Evolutionary conservation across 2,888 invertebrate species (phyloP).

Genomic region (Venusia cambrica): DNA sequence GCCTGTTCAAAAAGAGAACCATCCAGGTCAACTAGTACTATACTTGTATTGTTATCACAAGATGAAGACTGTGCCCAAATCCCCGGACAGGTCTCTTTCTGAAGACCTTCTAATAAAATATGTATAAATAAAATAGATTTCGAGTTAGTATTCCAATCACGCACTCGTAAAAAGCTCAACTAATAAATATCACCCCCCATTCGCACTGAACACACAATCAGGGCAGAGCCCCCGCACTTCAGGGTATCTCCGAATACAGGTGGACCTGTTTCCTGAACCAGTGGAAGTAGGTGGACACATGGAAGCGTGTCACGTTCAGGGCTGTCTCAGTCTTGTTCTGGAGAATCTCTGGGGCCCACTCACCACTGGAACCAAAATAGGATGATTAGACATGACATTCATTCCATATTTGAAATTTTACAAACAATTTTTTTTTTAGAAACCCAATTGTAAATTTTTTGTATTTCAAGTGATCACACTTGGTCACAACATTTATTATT

Average conservation of each 20-base stretch:
- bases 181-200: constrained; percentile 37
- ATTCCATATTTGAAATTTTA: too few relatives aligned
- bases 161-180: constrained; percentile 12
- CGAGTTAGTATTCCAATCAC: constrained; percentile 24
- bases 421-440: too few relatives aligned
- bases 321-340: constrained; percentile 84
- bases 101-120: too few relatives aligned
- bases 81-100: too few relatives aligned
- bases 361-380: constrained; percentile 81
- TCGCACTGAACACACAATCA: constrained; percentile 40
- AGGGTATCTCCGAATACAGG: constrained; percentile 85
- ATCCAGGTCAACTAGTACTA: too few relatives aligned
- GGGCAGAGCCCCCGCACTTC: constrained; percentile 46
- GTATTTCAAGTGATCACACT: too few relatives aligned
- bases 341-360: constrained; percentile 88
- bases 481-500: too few relatives aligned
- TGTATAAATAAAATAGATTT: too few relatives aligned
- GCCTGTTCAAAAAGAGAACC: too few relatives aligned
- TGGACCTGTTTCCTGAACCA: constrained; percentile 91
- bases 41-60: too few relatives aligned
- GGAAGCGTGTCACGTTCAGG: constrained; percentile 84
- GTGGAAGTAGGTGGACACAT: constrained; percentile 85
- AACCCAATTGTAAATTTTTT: too few relatives aligned
- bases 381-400: not conserved
- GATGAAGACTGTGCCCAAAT: too few relatives aligned